Percentiles rank a stretch among this genome's conserved stretches.
phyloP scores from a whole-genome alignment of 2,888 invertebrate species.

The Acrocera orbiculus region DNA sequence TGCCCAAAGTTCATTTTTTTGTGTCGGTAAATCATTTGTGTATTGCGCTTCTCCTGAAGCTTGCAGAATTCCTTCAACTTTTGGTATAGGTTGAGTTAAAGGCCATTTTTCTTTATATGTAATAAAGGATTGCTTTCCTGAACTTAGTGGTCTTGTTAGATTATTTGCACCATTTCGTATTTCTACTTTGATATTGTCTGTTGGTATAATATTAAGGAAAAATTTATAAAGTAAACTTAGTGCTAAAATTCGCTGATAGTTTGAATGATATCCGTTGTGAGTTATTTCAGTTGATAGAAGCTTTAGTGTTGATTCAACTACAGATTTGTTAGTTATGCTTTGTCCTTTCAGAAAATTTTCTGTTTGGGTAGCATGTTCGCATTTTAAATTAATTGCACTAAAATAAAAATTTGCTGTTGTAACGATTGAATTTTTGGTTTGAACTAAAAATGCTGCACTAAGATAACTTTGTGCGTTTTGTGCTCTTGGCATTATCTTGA shows the following conservation, averaged over 20 bases:
- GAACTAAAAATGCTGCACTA: slow-evolving; percentile 52
- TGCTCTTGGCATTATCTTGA: slow-evolving; percentile 52
- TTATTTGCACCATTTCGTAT: slow-evolving; percentile 37
- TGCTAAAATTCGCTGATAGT: slow-evolving; percentile 45
- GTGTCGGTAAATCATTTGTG: slow-evolving; percentile 38
- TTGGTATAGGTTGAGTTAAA: slow-evolving; percentile 48
- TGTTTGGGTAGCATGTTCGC: slow-evolving; percentile 39
- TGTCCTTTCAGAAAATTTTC: slow-evolving; percentile 34
- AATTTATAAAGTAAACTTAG: slow-evolving; percentile 55
- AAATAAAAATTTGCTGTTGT: slow-evolving; percentile 38
- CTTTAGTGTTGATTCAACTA: slow-evolving; percentile 34
- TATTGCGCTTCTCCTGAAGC: slow-evolving; percentile 43
- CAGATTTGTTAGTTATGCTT: slow-evolving; percentile 31
- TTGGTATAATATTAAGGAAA: slow-evolving; percentile 36
- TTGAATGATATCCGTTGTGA: slow-evolving; percentile 44
- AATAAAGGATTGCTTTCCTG: too few relatives aligned
- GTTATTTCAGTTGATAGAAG: slow-evolving; percentile 40
- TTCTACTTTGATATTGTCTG: slow-evolving; percentile 31
- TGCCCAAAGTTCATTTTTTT: slow-evolving; percentile 34
- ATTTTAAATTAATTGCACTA: slow-evolving; percentile 42
- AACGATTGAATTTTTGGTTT: slow-evolving; percentile 30
- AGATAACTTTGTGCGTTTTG: slow-evolving; percentile 60
- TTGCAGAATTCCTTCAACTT: slow-evolving; percentile 44
- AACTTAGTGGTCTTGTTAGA: slow-evolving; percentile 40
- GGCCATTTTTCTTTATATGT: slow-evolving; percentile 51